Evolutionary conservation across 2,113 vertebrate genomes (phyloP).

Genomic region (Paralichthys olivaceus): DNA sequence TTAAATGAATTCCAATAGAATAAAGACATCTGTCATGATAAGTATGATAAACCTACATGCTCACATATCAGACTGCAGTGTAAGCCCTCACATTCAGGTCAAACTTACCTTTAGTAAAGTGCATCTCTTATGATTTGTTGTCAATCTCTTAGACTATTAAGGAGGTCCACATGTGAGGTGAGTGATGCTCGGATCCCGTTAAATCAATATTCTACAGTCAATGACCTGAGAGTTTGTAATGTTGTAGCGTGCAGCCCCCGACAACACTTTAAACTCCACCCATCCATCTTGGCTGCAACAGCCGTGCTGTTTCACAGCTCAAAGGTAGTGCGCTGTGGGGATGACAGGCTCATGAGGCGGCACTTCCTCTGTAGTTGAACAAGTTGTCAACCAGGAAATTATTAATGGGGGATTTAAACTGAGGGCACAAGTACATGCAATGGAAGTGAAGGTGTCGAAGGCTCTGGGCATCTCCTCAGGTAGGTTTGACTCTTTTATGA

Average conservation of each 20-base stretch:
- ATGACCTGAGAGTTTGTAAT: conserved; percentile 58
- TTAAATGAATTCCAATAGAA: background rate
- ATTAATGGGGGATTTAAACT: conserved; percentile 34
- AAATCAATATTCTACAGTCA: conserved; percentile 57
- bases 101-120: background rate
- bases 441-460: conserved; percentile 55
- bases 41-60: background rate
- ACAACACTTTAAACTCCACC: conserved; percentile 73
- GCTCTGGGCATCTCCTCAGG: conserved; percentile 65
- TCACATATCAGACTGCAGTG: background rate
- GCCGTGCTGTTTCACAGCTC: conserved; percentile 45
- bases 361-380: conserved; percentile 18
- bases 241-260: conserved; percentile 46
- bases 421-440: conserved; percentile 28
- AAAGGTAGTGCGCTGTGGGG: conserved; percentile 38
- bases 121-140: conserved; percentile 10
- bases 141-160: conserved; percentile 5
- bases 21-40: background rate
- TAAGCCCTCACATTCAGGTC: background rate
- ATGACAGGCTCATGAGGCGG: conserved; percentile 39
- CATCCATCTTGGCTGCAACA: conserved; percentile 56
- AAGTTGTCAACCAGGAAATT: conserved; percentile 30
- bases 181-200: conserved; percentile 38
- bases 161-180: conserved; percentile 23
- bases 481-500: conserved; percentile 54